These are phyloP conservation scores for Tinamus major DNA, from an alignment of 2,797 vertebrate genomes.

Conservation along the genomic window DNA sequence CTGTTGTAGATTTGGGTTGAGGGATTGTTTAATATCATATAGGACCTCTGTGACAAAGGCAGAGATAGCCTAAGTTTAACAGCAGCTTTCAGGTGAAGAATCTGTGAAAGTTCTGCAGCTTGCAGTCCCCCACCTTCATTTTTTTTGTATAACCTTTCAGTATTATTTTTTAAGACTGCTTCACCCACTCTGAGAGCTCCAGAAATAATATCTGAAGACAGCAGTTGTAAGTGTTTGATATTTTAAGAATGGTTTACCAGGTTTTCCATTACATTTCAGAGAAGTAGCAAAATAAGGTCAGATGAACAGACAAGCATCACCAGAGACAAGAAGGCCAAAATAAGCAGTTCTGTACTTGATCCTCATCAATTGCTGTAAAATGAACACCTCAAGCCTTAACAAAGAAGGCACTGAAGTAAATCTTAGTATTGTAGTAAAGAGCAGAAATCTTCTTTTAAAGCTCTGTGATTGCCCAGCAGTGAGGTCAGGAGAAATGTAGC, in stretches of 20 bases:
- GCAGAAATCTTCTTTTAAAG: neutral
- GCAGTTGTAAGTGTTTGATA: neutral
- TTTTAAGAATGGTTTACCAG: neutral
- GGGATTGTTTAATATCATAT: neutral
- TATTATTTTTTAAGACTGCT: neutral
- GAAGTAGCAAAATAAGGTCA: neutral
- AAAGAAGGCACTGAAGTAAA: neutral
- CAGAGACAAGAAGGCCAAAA: neutral
- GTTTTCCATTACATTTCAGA: neutral
- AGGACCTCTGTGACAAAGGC: neutral
- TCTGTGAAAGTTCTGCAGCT: neutral
- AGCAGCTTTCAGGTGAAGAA: neutral
- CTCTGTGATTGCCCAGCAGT: neutral
- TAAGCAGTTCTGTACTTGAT: neutral
- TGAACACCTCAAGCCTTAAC: neutral
- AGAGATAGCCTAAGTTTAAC: neutral
- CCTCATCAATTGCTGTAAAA: neutral
- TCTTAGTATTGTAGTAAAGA: neutral
- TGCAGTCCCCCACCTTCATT: neutral
- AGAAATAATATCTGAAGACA: neutral
- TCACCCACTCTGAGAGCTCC: neutral
- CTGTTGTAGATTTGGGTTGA: neutral
- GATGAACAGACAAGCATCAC: neutral
- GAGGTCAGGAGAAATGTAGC: neutral
- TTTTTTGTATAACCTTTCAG: neutral